phyloP scores from a whole-genome alignment of 1,140 invertebrate species.

The Calephelis virginiensis region DNA sequence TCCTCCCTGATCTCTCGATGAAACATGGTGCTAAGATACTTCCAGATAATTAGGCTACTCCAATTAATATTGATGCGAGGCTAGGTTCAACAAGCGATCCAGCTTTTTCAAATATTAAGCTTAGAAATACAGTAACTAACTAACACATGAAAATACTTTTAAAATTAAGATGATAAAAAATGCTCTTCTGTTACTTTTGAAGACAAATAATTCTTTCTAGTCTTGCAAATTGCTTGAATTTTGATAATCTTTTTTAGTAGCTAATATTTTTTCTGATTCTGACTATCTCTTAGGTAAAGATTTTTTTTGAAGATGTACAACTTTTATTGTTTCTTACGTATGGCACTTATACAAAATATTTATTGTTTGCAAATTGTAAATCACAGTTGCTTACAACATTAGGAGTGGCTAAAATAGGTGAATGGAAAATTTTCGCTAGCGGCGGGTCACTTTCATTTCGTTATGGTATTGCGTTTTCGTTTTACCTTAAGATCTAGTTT shows the following conservation, averaged over 20 bases:
- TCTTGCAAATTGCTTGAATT: conserved; percentile 24
- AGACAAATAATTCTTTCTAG: conserved; percentile 35
- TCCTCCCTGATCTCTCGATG: conserved; percentile 77
- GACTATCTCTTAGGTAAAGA: too few species aligned
- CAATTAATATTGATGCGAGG: conserved; percentile 42
- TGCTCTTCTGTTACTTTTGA: conserved; percentile 37
- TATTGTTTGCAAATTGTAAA: too few species aligned
- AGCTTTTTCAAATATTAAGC: conserved; percentile 62
- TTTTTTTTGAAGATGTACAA: too few species aligned
- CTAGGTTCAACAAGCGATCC: conserved; percentile 38
- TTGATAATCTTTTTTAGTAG: conserved; percentile 24
- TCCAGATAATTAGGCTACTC: conserved; percentile 68
- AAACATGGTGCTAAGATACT: conserved; percentile 54
- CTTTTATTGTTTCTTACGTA: too few species aligned
- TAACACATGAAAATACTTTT: conserved; percentile 53
- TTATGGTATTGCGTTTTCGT: too few species aligned
- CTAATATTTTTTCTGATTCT: conserved; percentile 31
- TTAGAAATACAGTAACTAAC: conserved; percentile 78
- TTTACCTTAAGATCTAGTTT: too few species aligned
- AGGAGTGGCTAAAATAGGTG: too few species aligned
- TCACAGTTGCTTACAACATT: too few species aligned
- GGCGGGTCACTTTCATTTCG: too few species aligned
- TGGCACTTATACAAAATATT: too few species aligned
- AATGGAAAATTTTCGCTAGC: too few species aligned
- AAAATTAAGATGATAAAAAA: conserved; percentile 35